phyloP scores from a whole-genome alignment of 2,113 vertebrate genomes.

The Catharus minimus region DNA sequence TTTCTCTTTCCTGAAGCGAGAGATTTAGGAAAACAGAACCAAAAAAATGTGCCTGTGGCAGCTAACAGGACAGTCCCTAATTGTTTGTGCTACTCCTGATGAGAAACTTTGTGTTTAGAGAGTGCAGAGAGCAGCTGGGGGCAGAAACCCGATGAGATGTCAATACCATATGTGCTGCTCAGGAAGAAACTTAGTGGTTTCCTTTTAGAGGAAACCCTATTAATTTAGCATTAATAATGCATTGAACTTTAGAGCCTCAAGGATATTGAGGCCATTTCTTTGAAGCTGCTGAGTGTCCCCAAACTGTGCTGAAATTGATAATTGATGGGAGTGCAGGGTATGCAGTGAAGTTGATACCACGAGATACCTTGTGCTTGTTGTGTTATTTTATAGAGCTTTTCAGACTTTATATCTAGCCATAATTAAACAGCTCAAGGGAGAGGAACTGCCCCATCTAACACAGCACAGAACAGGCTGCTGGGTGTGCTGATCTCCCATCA shows the following conservation, averaged over 20 bases:
- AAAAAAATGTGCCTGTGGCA: neutral
- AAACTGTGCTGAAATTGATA: neutral
- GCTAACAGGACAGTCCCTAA: neutral
- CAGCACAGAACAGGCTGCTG: neutral
- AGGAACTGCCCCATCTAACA: neutral
- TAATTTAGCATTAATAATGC: conserved; percentile 61
- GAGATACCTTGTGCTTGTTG: neutral
- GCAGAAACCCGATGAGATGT: neutral
- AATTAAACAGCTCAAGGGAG: neutral
- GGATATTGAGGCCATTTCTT: conserved; percentile 43
- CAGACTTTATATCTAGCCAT: neutral
- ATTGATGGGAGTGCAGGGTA: neutral
- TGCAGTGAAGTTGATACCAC: neutral
- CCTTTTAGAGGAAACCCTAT: conserved; percentile 48
- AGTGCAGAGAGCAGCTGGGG: neutral
- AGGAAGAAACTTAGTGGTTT: conserved; percentile 54
- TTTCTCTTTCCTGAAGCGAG: neutral
- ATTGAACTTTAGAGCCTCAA: conserved; percentile 36
- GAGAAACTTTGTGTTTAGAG: neutral
- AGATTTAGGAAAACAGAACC: neutral
- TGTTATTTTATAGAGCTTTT: neutral
- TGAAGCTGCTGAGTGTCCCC: conserved; percentile 18
- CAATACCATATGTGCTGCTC: neutral
- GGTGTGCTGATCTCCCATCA: neutral
- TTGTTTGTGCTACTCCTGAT: neutral